Evolutionary conservation across 2,888 invertebrate genomes (phyloP).

Genomic region (Polydrusus cervinus): DNA sequence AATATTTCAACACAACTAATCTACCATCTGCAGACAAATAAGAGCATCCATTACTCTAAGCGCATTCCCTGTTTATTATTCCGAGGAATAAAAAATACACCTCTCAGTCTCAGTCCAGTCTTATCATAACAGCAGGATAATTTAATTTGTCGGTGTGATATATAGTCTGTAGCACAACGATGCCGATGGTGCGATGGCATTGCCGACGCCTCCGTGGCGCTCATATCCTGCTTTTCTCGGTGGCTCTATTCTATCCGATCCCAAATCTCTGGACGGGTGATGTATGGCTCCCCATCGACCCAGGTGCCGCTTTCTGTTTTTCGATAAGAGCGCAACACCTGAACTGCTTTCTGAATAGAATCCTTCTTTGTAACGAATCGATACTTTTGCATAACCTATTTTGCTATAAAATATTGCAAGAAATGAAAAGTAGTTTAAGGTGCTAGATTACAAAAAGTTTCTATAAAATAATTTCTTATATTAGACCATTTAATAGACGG

Average conservation of each 20-base stretch:
- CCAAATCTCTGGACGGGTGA: slow-evolving; percentile 67
- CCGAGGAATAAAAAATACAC: slow-evolving; percentile 44
- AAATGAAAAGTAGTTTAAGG: slow-evolving; percentile 20
- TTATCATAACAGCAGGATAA: slow-evolving; percentile 75
- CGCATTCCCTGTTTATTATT: slow-evolving; percentile 32
- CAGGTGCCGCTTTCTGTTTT: slow-evolving; percentile 62
- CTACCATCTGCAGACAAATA: no score
- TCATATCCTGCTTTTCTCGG: slow-evolving; percentile 68
- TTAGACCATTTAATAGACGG: background rate
- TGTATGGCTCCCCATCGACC: slow-evolving; percentile 69
- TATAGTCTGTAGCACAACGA: slow-evolving; percentile 68
- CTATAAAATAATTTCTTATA: background rate
- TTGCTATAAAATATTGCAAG: slow-evolving; percentile 65
- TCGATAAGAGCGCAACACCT: slow-evolving; percentile 60
- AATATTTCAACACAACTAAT: no score
- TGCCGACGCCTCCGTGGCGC: slow-evolving; percentile 63
- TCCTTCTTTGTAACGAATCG: slow-evolving; percentile 56
- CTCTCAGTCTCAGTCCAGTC: slow-evolving; percentile 62
- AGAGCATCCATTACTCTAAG: background rate
- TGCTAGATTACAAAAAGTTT: background rate
- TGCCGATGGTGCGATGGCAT: slow-evolving; percentile 57
- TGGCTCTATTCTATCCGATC: slow-evolving; percentile 66
- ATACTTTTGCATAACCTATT: slow-evolving; percentile 62
- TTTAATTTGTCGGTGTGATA: slow-evolving; percentile 76
- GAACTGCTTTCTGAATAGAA: slow-evolving; percentile 51